phyloP scores from a whole-genome alignment of 2,797 vertebrate species.

The Chrysocyon brachyurus region DNA sequence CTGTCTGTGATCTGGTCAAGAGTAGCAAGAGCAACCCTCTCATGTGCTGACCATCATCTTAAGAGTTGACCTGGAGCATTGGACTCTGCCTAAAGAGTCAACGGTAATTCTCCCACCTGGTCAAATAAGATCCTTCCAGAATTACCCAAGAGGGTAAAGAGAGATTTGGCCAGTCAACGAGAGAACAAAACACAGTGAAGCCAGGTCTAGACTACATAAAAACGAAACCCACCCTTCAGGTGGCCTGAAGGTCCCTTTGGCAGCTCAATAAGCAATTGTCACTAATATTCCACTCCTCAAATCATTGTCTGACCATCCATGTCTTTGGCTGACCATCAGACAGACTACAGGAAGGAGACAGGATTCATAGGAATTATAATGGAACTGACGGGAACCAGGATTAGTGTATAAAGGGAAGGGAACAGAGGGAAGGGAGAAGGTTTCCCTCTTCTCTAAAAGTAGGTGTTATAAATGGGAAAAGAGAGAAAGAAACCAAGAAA shows the following conservation, averaged over 20 bases:
- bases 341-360: background rate
- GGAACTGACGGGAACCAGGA: background rate
- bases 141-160: background rate
- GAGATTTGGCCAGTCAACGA: background rate
- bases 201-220: background rate
- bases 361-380: background rate
- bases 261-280: background rate
- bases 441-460: conserved; percentile 1
- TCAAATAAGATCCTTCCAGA: background rate
- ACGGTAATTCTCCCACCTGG: background rate
- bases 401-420: background rate
- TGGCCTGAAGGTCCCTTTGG: background rate
- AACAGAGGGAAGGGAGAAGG: background rate
- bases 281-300: background rate
- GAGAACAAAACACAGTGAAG: background rate
- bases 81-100: background rate
- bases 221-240: conserved; percentile 2
- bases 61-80: background rate
- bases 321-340: background rate
- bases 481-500: background rate
- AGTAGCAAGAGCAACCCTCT: background rate
- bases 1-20: background rate
- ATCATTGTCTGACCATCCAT: background rate
- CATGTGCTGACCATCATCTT: background rate
- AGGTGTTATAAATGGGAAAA: background rate